Evolutionary conservation across 2,113 vertebrate species (phyloP), one percentile per base, ranked within the genome.

Genomic region (Struthidea cinerea): DNA sequence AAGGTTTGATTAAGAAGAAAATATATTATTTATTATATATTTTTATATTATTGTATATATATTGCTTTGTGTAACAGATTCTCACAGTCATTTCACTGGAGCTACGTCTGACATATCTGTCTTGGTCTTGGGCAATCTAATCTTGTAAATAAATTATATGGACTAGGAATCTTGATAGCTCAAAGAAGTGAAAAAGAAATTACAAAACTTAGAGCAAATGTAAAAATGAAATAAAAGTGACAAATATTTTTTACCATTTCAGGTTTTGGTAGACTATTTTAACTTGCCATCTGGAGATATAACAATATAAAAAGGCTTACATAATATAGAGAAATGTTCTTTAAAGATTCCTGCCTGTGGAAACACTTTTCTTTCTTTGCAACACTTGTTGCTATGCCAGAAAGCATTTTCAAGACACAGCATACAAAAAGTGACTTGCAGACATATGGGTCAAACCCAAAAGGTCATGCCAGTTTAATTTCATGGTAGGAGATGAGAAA

Each of bases 381-480:
- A 92, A 20, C n/a, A 80, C 37, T 71, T 69, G 68, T 60, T 84
- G 30, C n/a, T 84, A 3, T 32, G 13, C 28, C 26, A 90, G 50
- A 73, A 94, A 83, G 81, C 3, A 39, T 80, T 90, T 90, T 65
- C 20, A 81, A 87, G 68, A 39, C 20, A 63, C 22, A 74, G 55
- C 11, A 53, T 15, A 71, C 49, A 76, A 39, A 67, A 3, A 53
- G 37, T 55, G 82, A 44, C 47, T 94, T 82, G 44, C 57, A 87
- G 78, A 71, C 6, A 79, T 70, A 76, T 6, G 60, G 83, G 88
- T 94, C 76, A 92, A 80, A 60, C 42, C 35, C 33, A 59, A 92
- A 86, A 93, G 79, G 68, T 74, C 76, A 46, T 80, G 83, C 86
- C 88, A 92, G 50, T 63, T 90, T 90, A 94, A 94, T 94, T 96